Base-by-base conservation (phyloP, 2,888 invertebrate genomes). In the Mamestra brassicae region DNA sequence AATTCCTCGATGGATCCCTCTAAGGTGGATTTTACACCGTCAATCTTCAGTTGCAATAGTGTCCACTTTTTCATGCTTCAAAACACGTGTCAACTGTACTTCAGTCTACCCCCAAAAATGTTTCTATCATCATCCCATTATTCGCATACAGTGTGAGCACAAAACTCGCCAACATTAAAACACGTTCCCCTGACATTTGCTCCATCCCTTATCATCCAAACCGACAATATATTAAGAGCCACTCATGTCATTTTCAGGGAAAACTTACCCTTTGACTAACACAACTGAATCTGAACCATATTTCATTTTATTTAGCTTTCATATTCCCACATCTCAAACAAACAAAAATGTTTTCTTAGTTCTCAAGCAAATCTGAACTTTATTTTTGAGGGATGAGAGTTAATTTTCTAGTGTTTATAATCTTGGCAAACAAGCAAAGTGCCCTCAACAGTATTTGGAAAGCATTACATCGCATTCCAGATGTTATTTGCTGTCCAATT, bases 391-490 rank as follows among this genome's bases (percentile, higher is more conserved):
- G 1, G 0, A 0, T 64, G 71, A 77, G 47, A 66, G 81, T 72
- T 0, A 36, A 68, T 3, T 62, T 67, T 78, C 10, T 0, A 36
- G n/a, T 62, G 11, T 54, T 8, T 2, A 5, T 2, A 1, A 26
- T 8, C 47, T 26, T 68, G 71, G 54, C 79, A 81, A 85, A 88
- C 71, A 82, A 72, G 66, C 10, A 69, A 79, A 87, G 83, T 76
- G 60, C 80, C 75, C 82, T 73, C 74, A 82, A 84, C 42, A 84
- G 91, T 85, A 92, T 94, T 94, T 92, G 92, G 90, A 90, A 91
- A 92, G 90, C 90, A 93, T 94, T 93, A 94, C 93, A 92, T 89
- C 92, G 89, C 90, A 92, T 89, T 90, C 90, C 92, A 92, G 90
- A 93, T 93, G 92, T 91, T 90, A 88, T 76, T 74, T 85, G 68